Evolutionary conservation across 35 echinoderm and acorn worm genomes (phyloP), one percentile per base, ranked within the genome.

Genomic region (Amphiura filiformis): DNA sequence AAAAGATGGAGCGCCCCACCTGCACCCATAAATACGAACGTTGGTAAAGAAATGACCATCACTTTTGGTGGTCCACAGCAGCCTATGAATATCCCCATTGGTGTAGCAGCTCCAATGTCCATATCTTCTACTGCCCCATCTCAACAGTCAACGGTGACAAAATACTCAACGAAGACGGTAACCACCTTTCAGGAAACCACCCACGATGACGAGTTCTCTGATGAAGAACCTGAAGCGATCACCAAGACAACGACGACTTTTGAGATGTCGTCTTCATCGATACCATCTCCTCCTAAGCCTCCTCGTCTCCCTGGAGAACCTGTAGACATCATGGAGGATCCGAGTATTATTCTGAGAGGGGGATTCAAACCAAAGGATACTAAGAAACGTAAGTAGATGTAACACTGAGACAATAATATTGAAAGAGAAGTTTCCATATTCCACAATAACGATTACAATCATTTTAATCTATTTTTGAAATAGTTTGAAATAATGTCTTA

Each of bases 41-140:
- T 84, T 18, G 89, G 89, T 0, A 65, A 83, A 76, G 89, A 91
- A 39, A 75, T 91, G 35, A 91, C 89, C 39, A 91, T 91, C 82
- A 91, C 89, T 14, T 91, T 91, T 32, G 89, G 81, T 34, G 61
- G 61, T 2, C 61, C 61, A 70, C 7, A 23, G 17, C 61, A 70
- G 61, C 17, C 17, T 4, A 70, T 70, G 61, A 70, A 30, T 13
- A 70, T 70, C 61, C 61, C 61, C 3, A 70, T 70, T 70, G 61
- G 61, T 4, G 61, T 70, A 13, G 61, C 61, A 15, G 61, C 61
- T 13, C 61, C 61, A 3, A 70, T 70, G 28, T 15, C 61, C 26
- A n/a, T 70, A 30, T 30, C 15, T 18, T 26, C 61, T 26, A n/a
- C 9, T 2, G 41, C 41, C 41, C 61, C 61, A 70, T n/a, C 9